Base-by-base conservation (phyloP, 2,888 invertebrate genomes). In the Dinocampus coccinellae region DNA sequence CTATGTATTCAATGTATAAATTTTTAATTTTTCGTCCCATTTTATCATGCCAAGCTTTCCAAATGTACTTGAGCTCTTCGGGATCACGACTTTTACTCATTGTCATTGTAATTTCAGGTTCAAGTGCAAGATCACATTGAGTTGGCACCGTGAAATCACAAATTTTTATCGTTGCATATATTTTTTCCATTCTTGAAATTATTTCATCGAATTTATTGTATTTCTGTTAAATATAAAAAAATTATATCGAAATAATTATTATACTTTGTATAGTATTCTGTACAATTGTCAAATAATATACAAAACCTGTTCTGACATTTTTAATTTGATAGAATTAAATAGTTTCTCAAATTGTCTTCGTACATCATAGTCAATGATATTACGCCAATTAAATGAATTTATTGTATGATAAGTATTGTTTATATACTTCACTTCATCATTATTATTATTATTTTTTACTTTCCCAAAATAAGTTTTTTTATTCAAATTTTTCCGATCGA, bases 41-140 rank as follows among this genome's bases (percentile, higher is more conserved):
- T 0, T 93, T 93, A 33, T 90, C 92, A 78, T 96, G 91, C 94
- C 95, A 97, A 80, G 93, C 91, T 3, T 91, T 85, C 97, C 97
- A 97, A 1, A 92, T 89, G 81, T 95, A 91, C 80, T 92, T 91
- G 76, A 97, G 86, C 82, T 95, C 94, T 13, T 95, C 92, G 1
- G 94, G 93, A 83, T 97, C 91, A 63, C 92, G 90, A 69, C 94
- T 95, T 42, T 88, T 91, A 0, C 91, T 88, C 75, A 95, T 88
- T 11, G 93, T 89, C 69, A 92, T 90, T 0, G 92, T 93, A 33
- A 96, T 88, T 77, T 95, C 93, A 74, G 95, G 95, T 82, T 95
- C 94, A 52, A 95, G 88, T 13, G 91, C 85, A 24, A 95, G 87
- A 81, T 94, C 92, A 79, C 95, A 95, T 77, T 92, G 93, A 0